Evolutionary conservation across 2,113 vertebrate species (phyloP), one percentile per base, ranked within the genome.

Genomic region (Leucopternis melanops): DNA sequence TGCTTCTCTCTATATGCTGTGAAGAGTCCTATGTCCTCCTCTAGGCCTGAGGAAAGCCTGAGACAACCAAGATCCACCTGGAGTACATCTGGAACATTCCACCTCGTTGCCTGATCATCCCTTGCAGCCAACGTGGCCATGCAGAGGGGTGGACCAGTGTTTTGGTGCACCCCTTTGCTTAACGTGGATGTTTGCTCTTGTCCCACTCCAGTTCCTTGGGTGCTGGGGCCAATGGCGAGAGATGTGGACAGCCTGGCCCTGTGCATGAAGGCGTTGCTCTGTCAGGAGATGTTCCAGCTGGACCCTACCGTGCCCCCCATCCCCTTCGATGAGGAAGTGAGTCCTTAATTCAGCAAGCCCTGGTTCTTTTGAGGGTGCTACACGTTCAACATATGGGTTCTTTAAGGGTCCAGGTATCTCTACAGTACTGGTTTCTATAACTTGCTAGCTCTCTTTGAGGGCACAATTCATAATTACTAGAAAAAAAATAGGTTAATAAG

Each of bases 231-330:
- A 4, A 95, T 99, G 98, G 99, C 98, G 0, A 97, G 96, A 59
- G 99, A 99, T 0, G 99, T 99, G 92, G 99, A 99, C 94, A 99
- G 99, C 92, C 97, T 99, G 97, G 99, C 97, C 15, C 94, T 99
- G 59, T 99, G 97, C 77, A 98, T 99, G 98, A 98, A 97, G 97
- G 99, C 99, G 0, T 94, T 99, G 91, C 98, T 99, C 23, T 98
- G 98, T 36, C 95, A 98, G 47, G 97, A 99, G 92, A 98, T 99
- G 99, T 99, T 99, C 95, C 90, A 36, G 22, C 95, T 99, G 97
- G 99, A 99, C 83, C 98, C 99, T 91, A 98, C 97, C 0, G 97
- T 99, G 59, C 99, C 99, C 13, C 99, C 99, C 0, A 16, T 99
- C 47, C 98, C 98, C 63, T 99, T 99, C 61, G 94, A 98, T 10